Base-by-base conservation (phyloP, 1,140 invertebrate species). In the Tachypleus tridentatus region DNA sequence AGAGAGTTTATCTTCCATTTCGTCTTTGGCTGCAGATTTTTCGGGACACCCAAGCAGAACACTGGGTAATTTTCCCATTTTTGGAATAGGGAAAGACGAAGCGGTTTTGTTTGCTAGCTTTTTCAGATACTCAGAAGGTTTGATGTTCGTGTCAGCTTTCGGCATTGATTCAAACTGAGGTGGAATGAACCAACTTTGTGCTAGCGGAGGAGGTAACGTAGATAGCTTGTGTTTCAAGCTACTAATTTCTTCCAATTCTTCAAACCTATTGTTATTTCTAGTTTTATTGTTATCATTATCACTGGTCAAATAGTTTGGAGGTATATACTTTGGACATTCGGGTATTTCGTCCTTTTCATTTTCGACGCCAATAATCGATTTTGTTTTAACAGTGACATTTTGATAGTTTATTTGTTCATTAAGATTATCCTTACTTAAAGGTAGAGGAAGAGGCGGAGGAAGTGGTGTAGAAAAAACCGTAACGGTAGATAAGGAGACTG, bases 51-150 rank as follows among this genome's bases (percentile, higher is more conserved):
- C 29, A 29, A 29, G 29, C 0, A 29, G 29, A 29, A 29, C 29
- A 29, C 29, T 29, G 29, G 29, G 29, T 29, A 29, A 29, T 29
- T 29, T 29, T 29, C 29, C 29, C 29, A 29, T 29, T 29, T 29
- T 29, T 29, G 29, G 29, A 29, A 29, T 29, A 29, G 29, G 29
- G 29, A 29, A 29, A 29, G 29, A 29, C 29, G 29, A 29, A 29
- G 29, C 29, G 29, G 29, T 29, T 57, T 54, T 64, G 61, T 81
- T 84, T 74, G 83, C 82, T 74, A 92, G 88, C 73, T 87, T 89
- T 71, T 85, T 85, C 64, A 94, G 80, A 77, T 94, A 94, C 76
- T 94, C 91, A 51, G 88, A 91, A 56, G 91, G 91, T 74, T 93
- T 93, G 73, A 95, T 91, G 57, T 93, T 82, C 74, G 91, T 86